phyloP scores from a whole-genome alignment of 2,888 invertebrate genomes.

The Philopedon plagiatum region DNA sequence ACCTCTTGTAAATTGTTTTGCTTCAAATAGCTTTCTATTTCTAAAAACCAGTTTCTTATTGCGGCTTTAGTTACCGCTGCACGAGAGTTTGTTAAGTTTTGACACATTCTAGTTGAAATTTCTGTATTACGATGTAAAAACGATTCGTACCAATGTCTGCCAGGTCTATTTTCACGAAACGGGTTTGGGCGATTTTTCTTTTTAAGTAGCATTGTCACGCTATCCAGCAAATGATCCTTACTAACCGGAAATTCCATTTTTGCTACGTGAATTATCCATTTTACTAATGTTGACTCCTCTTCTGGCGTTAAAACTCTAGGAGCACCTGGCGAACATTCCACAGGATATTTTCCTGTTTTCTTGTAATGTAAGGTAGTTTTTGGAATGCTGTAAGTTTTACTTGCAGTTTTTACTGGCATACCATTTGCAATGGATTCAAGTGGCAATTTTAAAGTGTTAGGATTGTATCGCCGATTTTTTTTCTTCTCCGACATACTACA shows the following conservation, averaged over 20 bases:
- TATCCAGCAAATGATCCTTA: not conserved
- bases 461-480: too few species aligned
- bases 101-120: constrained; percentile 25
- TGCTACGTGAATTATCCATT: constrained; percentile 3
- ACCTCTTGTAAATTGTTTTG: not conserved
- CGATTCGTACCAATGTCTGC: constrained; percentile 36
- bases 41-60: not conserved
- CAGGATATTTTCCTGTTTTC: constrained; percentile 5
- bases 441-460: not conserved
- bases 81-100: constrained; percentile 20
- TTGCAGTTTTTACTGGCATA: not conserved
- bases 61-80: not conserved
- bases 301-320: not conserved
- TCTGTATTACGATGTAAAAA: constrained; percentile 36
- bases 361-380: not conserved
- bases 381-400: not conserved
- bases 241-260: too few species aligned
- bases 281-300: not conserved
- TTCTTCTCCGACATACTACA: too few species aligned
- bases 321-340: not conserved
- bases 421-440: not conserved
- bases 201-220: not conserved
- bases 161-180: constrained; percentile 3
- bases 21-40: not conserved
- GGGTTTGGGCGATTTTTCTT: not conserved